Percentiles rank a stretch among this genome's conserved stretches.
These are phyloP conservation scores for Bungarus multicinctus DNA, from an alignment of 2,113 vertebrate species.

Conservation along the genomic window DNA sequence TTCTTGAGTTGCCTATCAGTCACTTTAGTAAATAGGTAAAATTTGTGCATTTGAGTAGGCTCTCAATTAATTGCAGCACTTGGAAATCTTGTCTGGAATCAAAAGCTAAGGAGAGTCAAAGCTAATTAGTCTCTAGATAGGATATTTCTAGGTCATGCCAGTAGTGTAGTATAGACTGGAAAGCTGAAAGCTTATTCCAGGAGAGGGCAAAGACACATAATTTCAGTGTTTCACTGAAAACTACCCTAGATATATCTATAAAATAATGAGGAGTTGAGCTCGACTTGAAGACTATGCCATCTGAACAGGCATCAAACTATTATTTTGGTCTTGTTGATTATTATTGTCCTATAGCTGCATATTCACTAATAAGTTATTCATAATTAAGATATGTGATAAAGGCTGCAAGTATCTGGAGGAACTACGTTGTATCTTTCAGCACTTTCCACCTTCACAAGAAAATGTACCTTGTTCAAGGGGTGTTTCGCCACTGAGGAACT, in stretches of 20 bases:
- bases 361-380: not conserved
- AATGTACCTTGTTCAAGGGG: slow-evolving; percentile 56
- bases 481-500: slow-evolving; percentile 48
- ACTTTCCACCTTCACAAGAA: not conserved
- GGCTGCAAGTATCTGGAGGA: not conserved
- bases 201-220: not conserved
- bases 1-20: not conserved
- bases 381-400: not conserved
- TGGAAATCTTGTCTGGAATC: not conserved
- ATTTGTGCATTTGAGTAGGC: not conserved
- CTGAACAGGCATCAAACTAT: not conserved
- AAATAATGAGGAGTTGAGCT: not conserved
- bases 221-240: not conserved
- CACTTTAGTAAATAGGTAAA: not conserved
- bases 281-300: not conserved
- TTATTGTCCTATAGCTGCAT: not conserved
- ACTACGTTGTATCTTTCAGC: not conserved
- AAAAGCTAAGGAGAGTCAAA: not conserved
- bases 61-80: not conserved
- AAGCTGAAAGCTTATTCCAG: not conserved
- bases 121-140: not conserved
- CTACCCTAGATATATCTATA: not conserved
- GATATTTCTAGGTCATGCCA: not conserved
- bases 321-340: not conserved
- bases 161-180: not conserved